Evolutionary conservation across 2,797 vertebrate species (phyloP), one percentile per base, ranked within the genome.

Genomic region (Ficedula albicollis): DNA sequence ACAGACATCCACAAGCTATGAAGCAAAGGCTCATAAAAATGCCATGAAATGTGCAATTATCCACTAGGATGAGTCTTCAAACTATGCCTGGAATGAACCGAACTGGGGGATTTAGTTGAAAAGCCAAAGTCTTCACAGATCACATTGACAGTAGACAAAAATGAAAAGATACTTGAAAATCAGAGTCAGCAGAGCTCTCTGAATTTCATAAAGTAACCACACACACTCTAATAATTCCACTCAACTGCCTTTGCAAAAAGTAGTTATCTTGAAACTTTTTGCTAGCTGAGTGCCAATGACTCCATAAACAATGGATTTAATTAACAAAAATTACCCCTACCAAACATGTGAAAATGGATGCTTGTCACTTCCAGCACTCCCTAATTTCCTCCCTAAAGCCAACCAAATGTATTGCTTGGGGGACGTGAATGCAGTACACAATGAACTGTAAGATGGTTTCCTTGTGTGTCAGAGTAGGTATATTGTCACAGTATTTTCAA

Each of bases 1-100:
- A 97, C 95, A 97, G 96, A 97, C 85, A 91, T 97, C 97, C 97
- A 96, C 96, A 96, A 95, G 91, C 96, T 96, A 97, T 97, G 97
- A 98, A 98, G 96, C 96, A 97, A 97, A 97, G 83, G 90, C 84
- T 95, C 92, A 96, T 97, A 97, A 98, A 98, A 97, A 82, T 95
- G 87, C 97, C 96, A 93, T 97, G 79, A 95, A 97, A 98, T 95
- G 94, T 96, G 90, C 96, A 98, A 98, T 98, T 98, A 98, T 97
- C 97, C 97, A 95, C 87, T 90, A 97, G 93, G 96, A 97, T 91
- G 58, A 94, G 67, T 89, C 96, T 96, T 97, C 97, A 92, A 92
- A 96, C 95, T 76, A 92, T 95, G 84, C 78, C 72, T 62, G 76
- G 95, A 95, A 95, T 94, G 95, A 97, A 96, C 89, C 94, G 83